Conservation (phyloP, 2,113 vertebrate species). For the Calonectris borealis region DNA sequence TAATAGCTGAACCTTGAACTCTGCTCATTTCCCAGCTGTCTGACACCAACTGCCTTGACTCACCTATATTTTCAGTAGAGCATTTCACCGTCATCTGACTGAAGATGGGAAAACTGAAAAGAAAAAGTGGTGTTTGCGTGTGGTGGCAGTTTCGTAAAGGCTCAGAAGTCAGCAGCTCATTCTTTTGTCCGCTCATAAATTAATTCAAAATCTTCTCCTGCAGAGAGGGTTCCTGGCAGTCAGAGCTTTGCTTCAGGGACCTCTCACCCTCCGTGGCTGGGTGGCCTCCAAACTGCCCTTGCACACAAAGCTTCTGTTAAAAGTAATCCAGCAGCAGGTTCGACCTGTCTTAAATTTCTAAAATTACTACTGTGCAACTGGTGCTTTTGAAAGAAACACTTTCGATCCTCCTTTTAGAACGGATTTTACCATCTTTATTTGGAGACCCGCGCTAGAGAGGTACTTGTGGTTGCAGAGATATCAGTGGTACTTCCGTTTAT, state of each 20-base stretch:
- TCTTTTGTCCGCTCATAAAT: not conserved
- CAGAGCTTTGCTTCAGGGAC: not conserved
- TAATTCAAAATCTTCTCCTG: not conserved
- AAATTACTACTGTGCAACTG: not conserved
- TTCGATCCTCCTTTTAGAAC: not conserved
- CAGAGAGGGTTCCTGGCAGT: not conserved
- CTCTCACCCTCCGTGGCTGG: rapidly evolving
- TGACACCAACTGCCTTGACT: not conserved
- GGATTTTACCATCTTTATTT: not conserved
- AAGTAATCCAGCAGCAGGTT: conserved; percentile 40
- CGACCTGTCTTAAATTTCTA: conserved; percentile 1
- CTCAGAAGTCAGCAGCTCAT: not conserved
- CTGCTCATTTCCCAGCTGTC: conserved; percentile 2
- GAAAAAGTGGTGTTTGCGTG: not conserved
- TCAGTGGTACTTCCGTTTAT: not conserved
- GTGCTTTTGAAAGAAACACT: not conserved
- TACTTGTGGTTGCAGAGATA: not conserved
- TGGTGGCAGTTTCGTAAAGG: not conserved
- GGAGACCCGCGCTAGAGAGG: not conserved
- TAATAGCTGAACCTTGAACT: conserved; percentile 32
- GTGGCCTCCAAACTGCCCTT: not conserved
- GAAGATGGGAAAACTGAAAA: not conserved
- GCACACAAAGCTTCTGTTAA: not conserved
- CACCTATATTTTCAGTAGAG: not conserved
- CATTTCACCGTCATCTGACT: not conserved